Evolutionary conservation across 2,113 vertebrate species (phyloP), one percentile per base, ranked within the genome.

Genomic region (Onychostruthus taczanowskii): DNA sequence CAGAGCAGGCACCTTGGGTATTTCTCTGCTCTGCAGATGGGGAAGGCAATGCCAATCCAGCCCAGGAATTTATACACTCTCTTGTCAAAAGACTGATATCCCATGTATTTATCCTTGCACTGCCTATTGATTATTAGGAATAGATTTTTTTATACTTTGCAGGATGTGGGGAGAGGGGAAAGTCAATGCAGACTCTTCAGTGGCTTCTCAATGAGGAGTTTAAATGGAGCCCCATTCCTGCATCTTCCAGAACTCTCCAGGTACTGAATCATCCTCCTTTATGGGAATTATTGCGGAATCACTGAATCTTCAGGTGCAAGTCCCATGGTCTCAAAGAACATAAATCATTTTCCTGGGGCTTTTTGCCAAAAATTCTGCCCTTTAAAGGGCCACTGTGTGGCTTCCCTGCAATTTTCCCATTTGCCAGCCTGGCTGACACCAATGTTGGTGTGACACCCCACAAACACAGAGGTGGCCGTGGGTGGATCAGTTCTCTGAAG

Each of bases 381-480:
- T 72, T 58, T 24, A 39, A 28, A 61, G 24, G 13, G 3, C 13
- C 8, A 4, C 31, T 30, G 1, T 3, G 1, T 18, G 75, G 4
- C 22, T 88, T 58, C 44, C 20, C 1, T 26, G 2, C 13, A 15
- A 2, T 20, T 49, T 37, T 35, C 63, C 68, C 47, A 1, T 47
- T 47, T 63, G 13, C 46, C 31, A 18, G 16, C 35, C 7, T 16
- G 49, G 19, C 37, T 7, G 50, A 33, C 22, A 2, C 18, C 23
- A 3, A 0, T 7, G 18, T 7, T 64, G 30, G 22, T 0, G 6
- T 11, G 46, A n/a, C 37, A 47, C 27, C 22, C 26, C 11, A 1
- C 21, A 10, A 17, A 3, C 0, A 0, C 20, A 22, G 49, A 7
- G 69, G 37, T 46, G 53, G 35, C n/a, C 0, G 0, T 1, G 37